phyloP scores from a whole-genome alignment of 2,888 invertebrate species.

The Ypsolopha sequella region DNA sequence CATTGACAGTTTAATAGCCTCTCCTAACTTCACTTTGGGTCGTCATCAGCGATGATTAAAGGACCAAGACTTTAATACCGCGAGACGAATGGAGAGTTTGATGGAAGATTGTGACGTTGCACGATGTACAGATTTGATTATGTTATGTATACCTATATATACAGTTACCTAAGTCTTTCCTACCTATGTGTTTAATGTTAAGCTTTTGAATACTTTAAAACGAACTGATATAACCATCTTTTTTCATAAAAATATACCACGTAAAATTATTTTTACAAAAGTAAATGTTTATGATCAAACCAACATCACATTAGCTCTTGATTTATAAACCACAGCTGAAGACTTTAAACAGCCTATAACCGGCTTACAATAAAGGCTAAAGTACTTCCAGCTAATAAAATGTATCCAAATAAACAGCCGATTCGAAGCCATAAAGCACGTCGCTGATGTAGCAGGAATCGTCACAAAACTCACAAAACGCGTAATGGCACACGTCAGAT shows the following conservation, averaged over 20 bases:
- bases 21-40: conserved; percentile 17
- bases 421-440: not conserved
- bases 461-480: conserved; percentile 6
- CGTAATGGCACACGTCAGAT: conserved; percentile 26
- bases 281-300: too few relatives aligned
- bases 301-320: too few relatives aligned
- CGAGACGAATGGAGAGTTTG: not conserved
- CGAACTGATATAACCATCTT: too few relatives aligned
- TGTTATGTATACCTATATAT: too few relatives aligned
- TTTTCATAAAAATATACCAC: too few relatives aligned
- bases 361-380: too few relatives aligned
- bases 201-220: too few relatives aligned
- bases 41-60: conserved; percentile 13
- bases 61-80: conserved; percentile 1
- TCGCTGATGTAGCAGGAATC: not conserved
- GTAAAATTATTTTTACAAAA: too few relatives aligned
- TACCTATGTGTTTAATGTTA: too few relatives aligned
- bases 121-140: not conserved
- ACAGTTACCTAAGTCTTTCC: too few relatives aligned
- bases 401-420: not conserved
- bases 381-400: not conserved
- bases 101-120: not conserved
- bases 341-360: too few relatives aligned
- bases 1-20: conserved; percentile 56
- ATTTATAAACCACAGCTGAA: too few relatives aligned